Evolutionary conservation across 2,888 invertebrate genomes (phyloP), one percentile per base, ranked within the genome.

Genomic region (Luperina testacea): DNA sequence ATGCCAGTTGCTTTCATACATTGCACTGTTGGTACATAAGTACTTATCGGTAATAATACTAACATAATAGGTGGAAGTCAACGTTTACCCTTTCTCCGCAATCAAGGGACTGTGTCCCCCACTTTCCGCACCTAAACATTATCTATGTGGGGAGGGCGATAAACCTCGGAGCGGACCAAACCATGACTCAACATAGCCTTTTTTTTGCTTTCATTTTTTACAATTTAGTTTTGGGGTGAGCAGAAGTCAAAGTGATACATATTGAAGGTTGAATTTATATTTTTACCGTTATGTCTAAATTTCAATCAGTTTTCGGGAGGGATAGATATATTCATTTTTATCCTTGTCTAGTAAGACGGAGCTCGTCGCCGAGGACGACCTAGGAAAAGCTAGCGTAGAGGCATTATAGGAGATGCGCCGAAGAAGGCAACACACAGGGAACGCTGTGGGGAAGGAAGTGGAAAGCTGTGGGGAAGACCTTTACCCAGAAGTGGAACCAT

Each of bases 111-210:
- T 77, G 61, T 59, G 63, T 61, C 78, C 86, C 86, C 87, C 82
- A 71, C 78, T 72, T 77, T 82, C 88, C 88, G 61, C 90, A 83
- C 89, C 87, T 85, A 82, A 84, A 77, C 84, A 86, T 87, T 88
- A 90, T 83, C 82, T 90, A 88, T 82, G 78, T 74, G 75, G 75
- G 79, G 65, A 83, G 79, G 73, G 80, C 90, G 87, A 90, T 89
- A 90, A 87, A 87, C 85, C 77, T 84, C 65, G 81, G 72, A 84
- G 65, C 83, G 82, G 76, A 80, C 83, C 48, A 81, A 84, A 80
- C 80, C 83, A 74, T 90, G 91, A 90, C 81, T 89, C 88, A 89
- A 74, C 77, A 70, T 53, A 85, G 77, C 75, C 45, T 76, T 72
- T 76, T 83, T 80, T 77, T 17, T 51, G n/a, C 64, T 45, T 24